Percentiles rank a stretch among this genome's conserved stretches.
Conservation (phyloP, 2,113 vertebrate species). For the Erpornis zantholeuca region DNA sequence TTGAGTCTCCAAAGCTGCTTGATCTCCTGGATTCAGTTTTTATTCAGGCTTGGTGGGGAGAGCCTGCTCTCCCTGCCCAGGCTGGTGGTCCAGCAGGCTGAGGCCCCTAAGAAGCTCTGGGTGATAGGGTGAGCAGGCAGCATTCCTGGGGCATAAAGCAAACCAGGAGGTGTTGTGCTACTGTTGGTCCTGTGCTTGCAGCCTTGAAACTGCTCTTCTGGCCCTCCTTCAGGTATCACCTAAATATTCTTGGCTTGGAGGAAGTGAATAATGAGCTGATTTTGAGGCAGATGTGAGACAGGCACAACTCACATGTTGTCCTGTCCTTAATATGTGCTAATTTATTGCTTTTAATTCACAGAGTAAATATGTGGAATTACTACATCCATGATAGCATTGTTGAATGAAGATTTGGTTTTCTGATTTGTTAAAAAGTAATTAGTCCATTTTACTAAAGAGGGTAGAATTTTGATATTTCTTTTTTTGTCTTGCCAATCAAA, state of each 20-base stretch:
- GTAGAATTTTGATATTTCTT: not conserved
- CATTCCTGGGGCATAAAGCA: not conserved
- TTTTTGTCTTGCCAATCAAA: not conserved
- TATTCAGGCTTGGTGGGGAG: not conserved
- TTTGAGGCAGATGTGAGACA: fast-evolving
- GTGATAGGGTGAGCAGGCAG: not conserved
- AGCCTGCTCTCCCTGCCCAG: not conserved
- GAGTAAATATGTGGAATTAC: not conserved
- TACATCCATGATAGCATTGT: not conserved
- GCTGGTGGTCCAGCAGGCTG: not conserved
- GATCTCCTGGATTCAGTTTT: not conserved
- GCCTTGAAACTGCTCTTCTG: not conserved
- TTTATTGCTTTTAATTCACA: not conserved
- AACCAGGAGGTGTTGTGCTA: not conserved
- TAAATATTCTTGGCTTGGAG: not conserved
- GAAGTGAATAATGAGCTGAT: not conserved
- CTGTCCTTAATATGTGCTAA: not conserved
- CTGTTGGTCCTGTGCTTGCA: not conserved
- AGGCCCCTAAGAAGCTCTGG: not conserved
- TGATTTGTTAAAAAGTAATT: not conserved
- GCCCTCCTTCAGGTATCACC: not conserved
- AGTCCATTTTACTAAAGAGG: not conserved
- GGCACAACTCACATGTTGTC: not conserved
- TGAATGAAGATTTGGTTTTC: not conserved
- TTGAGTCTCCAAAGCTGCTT: not conserved